Percentiles rank a stretch among this genome's conserved stretches.
phyloP scores from a whole-genome alignment of 2,113 vertebrate species.

The Abramis brama region DNA sequence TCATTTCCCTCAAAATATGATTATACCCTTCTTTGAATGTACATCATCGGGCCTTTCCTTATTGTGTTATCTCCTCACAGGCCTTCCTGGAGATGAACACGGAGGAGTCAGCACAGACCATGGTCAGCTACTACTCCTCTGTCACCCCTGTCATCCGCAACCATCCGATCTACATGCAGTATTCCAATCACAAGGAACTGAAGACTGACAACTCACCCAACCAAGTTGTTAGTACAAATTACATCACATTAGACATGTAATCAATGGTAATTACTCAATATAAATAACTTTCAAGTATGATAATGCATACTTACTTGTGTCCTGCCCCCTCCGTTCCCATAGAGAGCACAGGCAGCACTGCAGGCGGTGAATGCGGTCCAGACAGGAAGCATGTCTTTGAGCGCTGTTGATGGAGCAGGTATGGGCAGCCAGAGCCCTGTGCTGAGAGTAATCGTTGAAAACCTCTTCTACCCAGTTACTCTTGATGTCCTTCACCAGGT shows the following conservation, averaged over 20 bases:
- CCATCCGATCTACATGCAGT: slow-evolving; percentile 95
- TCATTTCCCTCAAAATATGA: neutral
- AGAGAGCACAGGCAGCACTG: slow-evolving; percentile 94
- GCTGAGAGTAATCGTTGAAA: slow-evolving; percentile 94
- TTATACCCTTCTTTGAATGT: neutral
- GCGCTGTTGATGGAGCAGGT: slow-evolving; percentile 68
- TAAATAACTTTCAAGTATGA: neutral
- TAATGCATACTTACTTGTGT: slow-evolving; percentile 1
- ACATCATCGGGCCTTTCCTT: neutral
- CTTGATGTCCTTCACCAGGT: slow-evolving; percentile 98
- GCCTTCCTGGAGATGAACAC: slow-evolving; percentile 96
- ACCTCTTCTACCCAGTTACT: slow-evolving; percentile 96
- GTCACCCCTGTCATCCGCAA: slow-evolving; percentile 90
- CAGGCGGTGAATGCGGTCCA: slow-evolving; percentile 92
- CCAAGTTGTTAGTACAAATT: slow-evolving; percentile 84
- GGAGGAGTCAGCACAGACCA: slow-evolving; percentile 94
- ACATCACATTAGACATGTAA: neutral
- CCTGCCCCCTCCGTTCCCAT: slow-evolving; percentile 32
- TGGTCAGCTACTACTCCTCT: slow-evolving; percentile 96
- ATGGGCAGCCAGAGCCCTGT: slow-evolving; percentile 85
- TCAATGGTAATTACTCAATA: neutral
- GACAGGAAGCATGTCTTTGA: slow-evolving; percentile 80
- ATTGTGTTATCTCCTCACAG: slow-evolving; percentile 64
- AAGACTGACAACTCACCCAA: slow-evolving; percentile 96
- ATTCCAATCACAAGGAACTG: slow-evolving; percentile 97